A percentile compares a stretch with the other conserved stretches of the same genome.
These are phyloP conservation scores for Illadopsis cleaveri DNA, from an alignment of 2,113 vertebrate species.

Conservation along the genomic window DNA sequence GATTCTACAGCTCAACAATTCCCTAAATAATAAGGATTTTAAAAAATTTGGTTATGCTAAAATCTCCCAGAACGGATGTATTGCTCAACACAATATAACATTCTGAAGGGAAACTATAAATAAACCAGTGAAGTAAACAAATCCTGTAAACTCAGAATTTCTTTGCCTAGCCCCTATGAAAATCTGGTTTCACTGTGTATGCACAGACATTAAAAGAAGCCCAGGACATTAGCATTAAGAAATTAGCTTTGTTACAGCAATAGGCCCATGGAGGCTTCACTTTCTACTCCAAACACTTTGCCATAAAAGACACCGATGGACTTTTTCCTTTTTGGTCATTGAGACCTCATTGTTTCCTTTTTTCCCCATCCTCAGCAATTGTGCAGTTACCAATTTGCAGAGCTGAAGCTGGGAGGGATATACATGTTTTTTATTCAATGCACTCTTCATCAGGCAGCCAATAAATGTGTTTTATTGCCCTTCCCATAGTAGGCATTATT, in stretches of 20 bases:
- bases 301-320: neutral
- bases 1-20: neutral
- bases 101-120: neutral
- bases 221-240: neutral
- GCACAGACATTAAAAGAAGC: neutral
- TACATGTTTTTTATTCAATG: slow-evolving; percentile 26
- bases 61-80: neutral
- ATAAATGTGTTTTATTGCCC: slow-evolving; percentile 55
- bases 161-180: neutral
- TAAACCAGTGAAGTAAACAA: neutral
- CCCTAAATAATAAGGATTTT: neutral
- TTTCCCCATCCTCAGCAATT: neutral
- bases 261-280: neutral
- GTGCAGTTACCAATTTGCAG: neutral
- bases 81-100: neutral
- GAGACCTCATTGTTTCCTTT: neutral
- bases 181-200: neutral
- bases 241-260: neutral
- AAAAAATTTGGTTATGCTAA: neutral
- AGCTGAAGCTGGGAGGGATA: neutral
- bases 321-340: neutral
- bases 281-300: neutral
- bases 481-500: slow-evolving; percentile 14
- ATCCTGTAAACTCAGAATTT: neutral
- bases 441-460: slow-evolving; percentile 41